Conservation (phyloP, 2,797 vertebrate species). For the Gymnoscopelus braueri region DNA sequence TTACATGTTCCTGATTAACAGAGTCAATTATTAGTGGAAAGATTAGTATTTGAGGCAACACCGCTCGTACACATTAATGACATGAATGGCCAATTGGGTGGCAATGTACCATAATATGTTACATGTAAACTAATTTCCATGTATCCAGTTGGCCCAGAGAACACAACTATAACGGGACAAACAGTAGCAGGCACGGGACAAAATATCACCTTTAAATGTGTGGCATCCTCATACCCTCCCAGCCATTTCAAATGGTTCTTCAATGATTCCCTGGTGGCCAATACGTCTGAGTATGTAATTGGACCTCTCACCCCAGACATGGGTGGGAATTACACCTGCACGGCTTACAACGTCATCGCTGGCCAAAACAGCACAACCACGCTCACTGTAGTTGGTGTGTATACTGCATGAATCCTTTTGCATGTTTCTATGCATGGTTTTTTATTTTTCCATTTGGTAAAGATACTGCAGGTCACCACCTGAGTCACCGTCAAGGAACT, state of each 20-base stretch:
- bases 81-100: not conserved
- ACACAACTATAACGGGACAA: conserved; percentile 34
- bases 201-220: conserved; percentile 45
- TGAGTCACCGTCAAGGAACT: not conserved
- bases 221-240: conserved; percentile 53
- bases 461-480: not conserved
- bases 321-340: conserved; percentile 57
- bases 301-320: conserved; percentile 31
- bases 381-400: conserved; percentile 63
- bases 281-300: conserved; percentile 39
- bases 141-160: conserved; percentile 64
- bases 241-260: conserved; percentile 61
- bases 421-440: not conserved
- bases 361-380: conserved; percentile 44
- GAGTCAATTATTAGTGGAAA: not conserved
- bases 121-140: not conserved
- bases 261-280: conserved; percentile 34
- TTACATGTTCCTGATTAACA: no score
- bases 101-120: not conserved
- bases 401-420: not conserved
- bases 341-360: conserved; percentile 64
- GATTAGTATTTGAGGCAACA: not conserved
- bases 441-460: not conserved
- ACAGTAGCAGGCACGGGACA: conserved; percentile 8
- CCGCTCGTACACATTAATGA: not conserved